phyloP scores from a whole-genome alignment of 2,797 vertebrate species.

The Fundulus diaphanus region DNA sequence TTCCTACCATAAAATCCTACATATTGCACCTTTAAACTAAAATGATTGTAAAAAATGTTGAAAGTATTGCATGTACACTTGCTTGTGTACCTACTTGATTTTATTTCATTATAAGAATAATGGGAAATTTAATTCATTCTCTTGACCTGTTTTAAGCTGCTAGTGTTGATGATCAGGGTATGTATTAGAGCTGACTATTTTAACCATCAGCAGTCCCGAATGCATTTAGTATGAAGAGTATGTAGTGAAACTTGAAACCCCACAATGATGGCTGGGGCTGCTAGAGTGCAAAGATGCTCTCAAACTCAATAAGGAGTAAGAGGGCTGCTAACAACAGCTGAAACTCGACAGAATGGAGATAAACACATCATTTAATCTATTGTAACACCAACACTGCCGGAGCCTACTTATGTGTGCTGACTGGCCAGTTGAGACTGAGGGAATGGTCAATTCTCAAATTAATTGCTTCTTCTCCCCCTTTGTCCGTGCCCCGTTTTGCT shows the following conservation, averaged over 20 bases:
- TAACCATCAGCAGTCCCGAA: neutral
- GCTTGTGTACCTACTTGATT: too few species aligned
- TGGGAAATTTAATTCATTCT: neutral
- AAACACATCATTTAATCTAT: conserved; percentile 8
- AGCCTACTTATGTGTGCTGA: conserved; percentile 2
- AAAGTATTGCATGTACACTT: too few species aligned
- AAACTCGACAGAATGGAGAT: conserved; percentile 2
- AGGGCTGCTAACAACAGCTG: neutral
- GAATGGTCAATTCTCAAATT: neutral
- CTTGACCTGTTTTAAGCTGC: neutral
- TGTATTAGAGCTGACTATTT: neutral
- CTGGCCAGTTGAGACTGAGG: neutral
- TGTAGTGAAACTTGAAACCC: neutral
- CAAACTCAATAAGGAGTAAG: neutral
- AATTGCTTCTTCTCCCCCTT: neutral
- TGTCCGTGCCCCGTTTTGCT: neutral
- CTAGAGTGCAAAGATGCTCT: conserved; percentile 1
- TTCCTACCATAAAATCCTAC: too few species aligned
- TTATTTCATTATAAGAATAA: too few species aligned
- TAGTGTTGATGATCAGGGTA: neutral
- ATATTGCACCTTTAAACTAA: too few species aligned
- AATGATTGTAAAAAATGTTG: too few species aligned
- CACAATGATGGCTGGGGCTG: neutral
- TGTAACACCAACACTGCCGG: neutral
- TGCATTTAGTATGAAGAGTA: neutral